Evolutionary conservation across 2,797 vertebrate genomes (phyloP).

Genomic region (Dicrostonyx torquatus): DNA sequence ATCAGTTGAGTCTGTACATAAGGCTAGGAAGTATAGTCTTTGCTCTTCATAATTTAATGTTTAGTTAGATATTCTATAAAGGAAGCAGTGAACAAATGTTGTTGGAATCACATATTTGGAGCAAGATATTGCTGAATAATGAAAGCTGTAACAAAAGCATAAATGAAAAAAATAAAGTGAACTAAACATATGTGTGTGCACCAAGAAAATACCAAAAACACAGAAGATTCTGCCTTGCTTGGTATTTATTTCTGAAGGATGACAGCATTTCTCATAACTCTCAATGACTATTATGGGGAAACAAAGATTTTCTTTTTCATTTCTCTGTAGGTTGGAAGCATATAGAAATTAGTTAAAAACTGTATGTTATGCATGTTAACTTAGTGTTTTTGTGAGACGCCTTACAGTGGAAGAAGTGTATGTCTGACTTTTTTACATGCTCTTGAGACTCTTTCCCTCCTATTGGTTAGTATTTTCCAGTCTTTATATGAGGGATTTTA

Average conservation of each 20-base stretch:
- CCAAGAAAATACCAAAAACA: background rate
- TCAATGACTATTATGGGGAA: background rate
- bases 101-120: background rate
- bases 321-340: background rate
- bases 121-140: background rate
- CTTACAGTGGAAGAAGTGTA: background rate
- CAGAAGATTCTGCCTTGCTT: background rate
- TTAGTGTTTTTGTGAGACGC: background rate
- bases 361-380: background rate
- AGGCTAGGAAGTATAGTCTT: background rate
- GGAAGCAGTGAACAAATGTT: background rate
- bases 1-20: rapidly evolving
- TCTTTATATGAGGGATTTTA: background rate
- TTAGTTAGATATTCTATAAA: background rate
- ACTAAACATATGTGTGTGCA: background rate
- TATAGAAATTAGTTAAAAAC: slow-evolving; percentile 3
- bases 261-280: background rate
- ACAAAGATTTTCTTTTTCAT: background rate
- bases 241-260: background rate
- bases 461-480: background rate
- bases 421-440: background rate
- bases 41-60: background rate
- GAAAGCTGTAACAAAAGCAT: background rate
- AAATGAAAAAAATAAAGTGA: background rate
- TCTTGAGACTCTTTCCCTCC: background rate